Evolutionary conservation across 2,888 invertebrate genomes (phyloP).

Genomic region (Mythimna ferrago): DNA sequence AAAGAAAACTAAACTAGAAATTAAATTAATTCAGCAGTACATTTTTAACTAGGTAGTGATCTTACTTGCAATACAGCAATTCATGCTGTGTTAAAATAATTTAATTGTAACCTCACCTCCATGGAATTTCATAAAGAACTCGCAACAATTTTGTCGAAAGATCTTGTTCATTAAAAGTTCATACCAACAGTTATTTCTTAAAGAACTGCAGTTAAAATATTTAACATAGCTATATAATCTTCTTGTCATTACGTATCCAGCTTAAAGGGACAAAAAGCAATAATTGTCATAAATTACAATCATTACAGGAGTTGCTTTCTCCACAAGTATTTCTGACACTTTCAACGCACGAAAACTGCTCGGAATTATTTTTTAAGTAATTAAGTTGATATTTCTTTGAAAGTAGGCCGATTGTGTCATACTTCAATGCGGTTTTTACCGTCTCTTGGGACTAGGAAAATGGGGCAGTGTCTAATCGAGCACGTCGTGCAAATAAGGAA

Average conservation of each 20-base stretch:
- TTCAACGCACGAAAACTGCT: constrained; percentile 28
- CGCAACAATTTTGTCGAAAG: constrained; percentile 9
- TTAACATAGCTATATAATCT: constrained; percentile 44
- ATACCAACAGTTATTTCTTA: constrained; percentile 34
- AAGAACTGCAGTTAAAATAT: constrained; percentile 38
- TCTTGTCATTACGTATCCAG: constrained; percentile 21
- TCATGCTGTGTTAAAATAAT: too few relatives aligned
- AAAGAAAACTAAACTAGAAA: not conserved
- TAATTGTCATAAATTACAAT: constrained; percentile 58
- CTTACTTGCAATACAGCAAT: too few relatives aligned
- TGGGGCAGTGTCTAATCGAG: constrained; percentile 10
- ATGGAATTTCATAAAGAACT: not conserved
- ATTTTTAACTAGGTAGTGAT: not conserved
- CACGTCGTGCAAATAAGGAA: constrained; percentile 3
- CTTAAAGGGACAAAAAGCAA: constrained; percentile 37
- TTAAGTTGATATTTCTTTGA: constrained; percentile 26
- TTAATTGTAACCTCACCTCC: constrained; percentile 3
- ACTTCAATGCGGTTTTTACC: constrained; percentile 9
- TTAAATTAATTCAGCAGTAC: not conserved
- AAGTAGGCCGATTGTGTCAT: constrained; percentile 32
- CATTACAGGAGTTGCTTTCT: constrained; percentile 57
- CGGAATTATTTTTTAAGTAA: constrained; percentile 24
- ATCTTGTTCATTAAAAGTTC: constrained; percentile 34
- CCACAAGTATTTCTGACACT: constrained; percentile 45
- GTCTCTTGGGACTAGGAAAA: constrained; percentile 24